Evolutionary conservation across 2,797 vertebrate species (phyloP).

Genomic region (Paramormyrops hopkinsi): DNA sequence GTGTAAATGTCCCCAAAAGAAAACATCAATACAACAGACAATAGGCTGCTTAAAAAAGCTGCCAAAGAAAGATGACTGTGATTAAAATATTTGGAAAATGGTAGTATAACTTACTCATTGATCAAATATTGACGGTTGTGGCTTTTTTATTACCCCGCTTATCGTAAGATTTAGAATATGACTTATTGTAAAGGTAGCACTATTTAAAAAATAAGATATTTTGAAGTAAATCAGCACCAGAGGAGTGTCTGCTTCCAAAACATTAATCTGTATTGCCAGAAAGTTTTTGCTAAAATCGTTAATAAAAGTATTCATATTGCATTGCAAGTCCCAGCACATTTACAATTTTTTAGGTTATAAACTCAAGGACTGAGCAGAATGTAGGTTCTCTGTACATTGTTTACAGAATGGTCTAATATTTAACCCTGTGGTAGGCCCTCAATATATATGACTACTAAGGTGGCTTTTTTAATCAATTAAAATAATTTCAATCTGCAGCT

Average conservation of each 20-base stretch:
- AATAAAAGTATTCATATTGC: background rate
- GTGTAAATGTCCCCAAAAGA: background rate
- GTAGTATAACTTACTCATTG: background rate
- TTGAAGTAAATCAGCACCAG: background rate
- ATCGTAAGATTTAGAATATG: background rate
- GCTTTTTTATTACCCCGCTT: background rate
- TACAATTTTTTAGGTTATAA: background rate
- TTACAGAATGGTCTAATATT: constrained; percentile 2
- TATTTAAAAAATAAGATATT: background rate
- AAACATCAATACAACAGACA: background rate
- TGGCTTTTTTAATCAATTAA: background rate
- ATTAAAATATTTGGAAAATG: background rate
- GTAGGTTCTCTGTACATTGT: background rate
- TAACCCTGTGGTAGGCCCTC: background rate
- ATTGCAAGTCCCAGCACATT: background rate
- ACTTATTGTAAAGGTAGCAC: background rate
- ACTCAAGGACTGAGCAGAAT: background rate
- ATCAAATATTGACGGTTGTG: background rate
- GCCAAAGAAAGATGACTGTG: background rate
- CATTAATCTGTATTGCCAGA: background rate
- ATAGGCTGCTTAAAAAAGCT: background rate
- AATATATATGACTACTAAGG: background rate
- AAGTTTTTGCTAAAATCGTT: background rate
- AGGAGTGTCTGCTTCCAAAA: background rate
- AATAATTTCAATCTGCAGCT: background rate